Evolutionary conservation across 2,113 vertebrate genomes (phyloP), one percentile per base, ranked within the genome.

Genomic region (Leptocoma aspasia): DNA sequence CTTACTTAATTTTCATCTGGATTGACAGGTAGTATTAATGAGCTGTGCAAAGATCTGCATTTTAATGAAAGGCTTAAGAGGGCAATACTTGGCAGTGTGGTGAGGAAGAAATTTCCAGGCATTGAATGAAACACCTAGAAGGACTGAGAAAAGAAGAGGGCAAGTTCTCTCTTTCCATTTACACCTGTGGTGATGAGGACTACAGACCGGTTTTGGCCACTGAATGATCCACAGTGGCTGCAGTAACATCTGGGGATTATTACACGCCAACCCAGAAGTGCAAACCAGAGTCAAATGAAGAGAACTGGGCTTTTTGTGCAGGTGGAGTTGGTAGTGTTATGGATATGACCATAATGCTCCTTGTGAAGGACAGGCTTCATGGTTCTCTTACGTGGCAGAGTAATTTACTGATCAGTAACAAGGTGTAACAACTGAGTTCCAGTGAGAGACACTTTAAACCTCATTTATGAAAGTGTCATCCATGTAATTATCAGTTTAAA

Each of bases 141-240:
- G 30, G 39, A 21, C 42, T 87, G 73, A 66, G 42, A 57, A 86
- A 61, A 57, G 50, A 50, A 65, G 28, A 11, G 18, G 17, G 6
- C 3, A 13, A 33, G 9, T 77, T 56, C 10, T 54, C 16, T 31
- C 39, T 11, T 57, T 86, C 15, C 10, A 9, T 44, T 88, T 71
- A 35, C 17, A 20, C 5, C 6, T 10, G 0, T 82, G 28, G 7
- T 56, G 7, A 20, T 71, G 44, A 37, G 47, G 22, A 33, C 27
- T 52, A 7, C 30, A 56, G 20, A 14, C 15, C 0, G 0, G 0
- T 54, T 72, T 87, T 82, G 61, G 35, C 35, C 49, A 26, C 39
- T 54, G 49, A 59, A 18, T 68, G 10, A 39, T 64, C 60, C 16
- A 0, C 19, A 26, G 19, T 42, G 44, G 35, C 73, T 81, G 35